Conservation (phyloP, 2,888 invertebrate genomes). For the Aporophyla nigra region DNA sequence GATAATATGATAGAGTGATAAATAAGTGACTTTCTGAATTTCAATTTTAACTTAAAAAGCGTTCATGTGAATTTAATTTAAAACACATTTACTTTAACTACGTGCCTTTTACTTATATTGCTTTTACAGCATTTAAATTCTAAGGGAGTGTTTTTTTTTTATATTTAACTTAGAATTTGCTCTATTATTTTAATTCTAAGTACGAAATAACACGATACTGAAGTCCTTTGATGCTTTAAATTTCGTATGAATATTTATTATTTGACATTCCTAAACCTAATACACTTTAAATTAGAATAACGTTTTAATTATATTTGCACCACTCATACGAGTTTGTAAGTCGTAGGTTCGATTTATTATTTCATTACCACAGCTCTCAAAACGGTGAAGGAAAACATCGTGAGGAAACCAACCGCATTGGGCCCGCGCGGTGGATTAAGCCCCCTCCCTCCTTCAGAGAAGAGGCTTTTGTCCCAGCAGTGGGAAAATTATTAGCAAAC, state of each 20-base stretch:
- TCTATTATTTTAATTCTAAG: constrained; percentile 35
- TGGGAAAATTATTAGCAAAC: no score
- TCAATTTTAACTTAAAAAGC: constrained; percentile 22
- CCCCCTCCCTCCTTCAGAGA: no score
- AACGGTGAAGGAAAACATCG: no score
- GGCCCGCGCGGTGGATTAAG: no score
- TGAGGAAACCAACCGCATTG: no score
- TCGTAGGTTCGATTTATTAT: no score
- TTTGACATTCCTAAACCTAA: not conserved
- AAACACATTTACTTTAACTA: constrained; percentile 22
- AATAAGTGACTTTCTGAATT: constrained; percentile 29
- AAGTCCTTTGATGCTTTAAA: constrained; percentile 33
- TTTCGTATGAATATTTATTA: constrained; percentile 33
- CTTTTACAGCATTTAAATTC: constrained; percentile 17
- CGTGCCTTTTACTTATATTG: constrained; percentile 9
- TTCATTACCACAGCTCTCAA: no score
- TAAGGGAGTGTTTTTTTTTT: not conserved
- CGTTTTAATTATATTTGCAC: not conserved
- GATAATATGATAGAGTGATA: constrained; percentile 24
- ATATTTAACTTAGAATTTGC: constrained; percentile 4
- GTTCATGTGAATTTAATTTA: constrained; percentile 49
- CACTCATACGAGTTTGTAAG: no score
- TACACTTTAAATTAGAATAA: constrained; percentile 15
- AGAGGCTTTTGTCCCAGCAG: no score
- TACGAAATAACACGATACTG: constrained; percentile 28